phyloP scores from a whole-genome alignment of 2,797 vertebrate genomes.

The Neopelma chrysocephalum region DNA sequence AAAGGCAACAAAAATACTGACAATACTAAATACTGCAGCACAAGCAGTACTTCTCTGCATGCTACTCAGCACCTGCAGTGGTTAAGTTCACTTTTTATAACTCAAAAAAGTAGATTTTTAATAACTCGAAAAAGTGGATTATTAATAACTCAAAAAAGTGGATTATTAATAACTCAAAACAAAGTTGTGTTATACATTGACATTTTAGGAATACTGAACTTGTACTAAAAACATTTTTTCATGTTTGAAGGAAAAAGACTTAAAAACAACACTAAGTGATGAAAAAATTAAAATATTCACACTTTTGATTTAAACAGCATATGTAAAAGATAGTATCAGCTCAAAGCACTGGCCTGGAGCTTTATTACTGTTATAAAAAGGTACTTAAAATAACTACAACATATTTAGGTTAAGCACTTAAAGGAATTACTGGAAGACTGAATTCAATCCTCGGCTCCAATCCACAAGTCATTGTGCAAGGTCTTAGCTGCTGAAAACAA shows the following conservation, averaged over 20 bases:
- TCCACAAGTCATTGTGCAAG: conserved; percentile 28
- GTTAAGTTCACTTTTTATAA: background rate
- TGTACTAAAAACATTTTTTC: background rate
- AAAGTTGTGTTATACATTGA: background rate
- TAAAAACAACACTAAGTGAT: background rate
- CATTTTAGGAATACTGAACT: background rate
- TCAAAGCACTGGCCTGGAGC: conserved; percentile 24
- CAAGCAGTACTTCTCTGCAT: background rate
- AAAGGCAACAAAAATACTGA: background rate
- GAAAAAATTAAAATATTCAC: background rate
- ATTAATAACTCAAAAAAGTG: background rate
- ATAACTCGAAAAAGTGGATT: too few relatives aligned
- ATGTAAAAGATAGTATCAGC: background rate
- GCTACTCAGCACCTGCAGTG: background rate
- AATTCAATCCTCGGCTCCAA: conserved; percentile 43
- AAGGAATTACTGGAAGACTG: conserved; percentile 59
- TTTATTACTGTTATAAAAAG: conserved; percentile 58
- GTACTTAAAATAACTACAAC: conserved; percentile 61
- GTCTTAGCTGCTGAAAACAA: background rate
- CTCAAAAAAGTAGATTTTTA: background rate
- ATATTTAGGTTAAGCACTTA: conserved; percentile 67
- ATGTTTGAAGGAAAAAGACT: background rate
- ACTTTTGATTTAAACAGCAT: background rate
- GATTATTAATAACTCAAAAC: background rate
- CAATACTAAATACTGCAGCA: background rate